A percentile compares a stretch with the other conserved stretches of the same genome.
These are phyloP conservation scores for Vanessa cardui DNA, from an alignment of 2,888 invertebrate species.

Conservation along the genomic window DNA sequence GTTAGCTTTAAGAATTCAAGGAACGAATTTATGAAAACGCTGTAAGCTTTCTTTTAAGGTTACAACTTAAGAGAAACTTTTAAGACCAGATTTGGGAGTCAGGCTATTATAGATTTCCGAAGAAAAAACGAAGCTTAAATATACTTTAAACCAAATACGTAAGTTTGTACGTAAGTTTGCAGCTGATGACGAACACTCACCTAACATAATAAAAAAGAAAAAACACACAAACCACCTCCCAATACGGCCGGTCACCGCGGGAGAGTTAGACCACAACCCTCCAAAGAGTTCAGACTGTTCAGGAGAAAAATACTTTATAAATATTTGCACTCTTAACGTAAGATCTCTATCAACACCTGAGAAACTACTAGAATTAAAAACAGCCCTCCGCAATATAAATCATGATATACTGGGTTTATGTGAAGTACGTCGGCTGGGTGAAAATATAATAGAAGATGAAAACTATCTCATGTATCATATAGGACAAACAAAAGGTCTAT, in stretches of 20 bases:
- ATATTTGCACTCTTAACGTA: neutral
- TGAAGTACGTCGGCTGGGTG: conserved; percentile 37
- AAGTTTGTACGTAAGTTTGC: no score
- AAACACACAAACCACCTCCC: neutral
- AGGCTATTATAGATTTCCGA: no score
- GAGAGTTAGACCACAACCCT: neutral
- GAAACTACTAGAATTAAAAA: conserved; percentile 33
- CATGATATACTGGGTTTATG: conserved; percentile 37
- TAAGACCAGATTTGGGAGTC: no score
- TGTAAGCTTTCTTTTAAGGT: no score
- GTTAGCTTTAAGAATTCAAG: no score
- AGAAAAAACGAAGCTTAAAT: no score
- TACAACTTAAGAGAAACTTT: no score
- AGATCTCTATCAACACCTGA: conserved; percentile 29
- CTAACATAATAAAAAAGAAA: no score
- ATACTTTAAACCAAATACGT: no score
- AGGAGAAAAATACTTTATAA: neutral
- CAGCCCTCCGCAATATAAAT: conserved; percentile 34
- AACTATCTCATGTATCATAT: conserved; percentile 38
- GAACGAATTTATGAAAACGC: no score
- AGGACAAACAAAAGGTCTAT: conserved; percentile 40
- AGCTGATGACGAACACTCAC: no score
- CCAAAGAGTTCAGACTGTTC: neutral
- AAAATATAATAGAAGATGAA: conserved; percentile 37
- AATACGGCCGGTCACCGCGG: neutral